A percentile compares a stretch with the other conserved stretches of the same genome.
Conservation (phyloP, 2,888 invertebrate species). For the Hyposoter dolosus region DNA sequence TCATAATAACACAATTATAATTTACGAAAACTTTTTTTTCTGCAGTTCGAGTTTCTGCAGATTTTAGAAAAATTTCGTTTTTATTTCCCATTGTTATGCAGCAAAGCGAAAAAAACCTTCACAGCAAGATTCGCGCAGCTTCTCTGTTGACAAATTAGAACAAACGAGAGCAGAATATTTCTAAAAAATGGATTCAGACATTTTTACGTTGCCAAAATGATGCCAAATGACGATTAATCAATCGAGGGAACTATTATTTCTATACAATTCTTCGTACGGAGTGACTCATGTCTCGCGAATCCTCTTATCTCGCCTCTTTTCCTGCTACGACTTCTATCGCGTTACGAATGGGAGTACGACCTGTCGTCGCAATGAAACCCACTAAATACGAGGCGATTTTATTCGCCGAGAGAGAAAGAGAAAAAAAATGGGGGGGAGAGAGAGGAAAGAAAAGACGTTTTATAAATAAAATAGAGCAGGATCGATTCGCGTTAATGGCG, state of each 20-base stretch:
- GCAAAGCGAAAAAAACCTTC: too few species aligned
- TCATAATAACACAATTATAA: not conserved
- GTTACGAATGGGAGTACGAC: not conserved
- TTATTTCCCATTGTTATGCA: too few species aligned
- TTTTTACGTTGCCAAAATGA: too few species aligned
- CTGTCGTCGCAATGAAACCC: constrained; percentile 29
- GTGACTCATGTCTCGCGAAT: constrained; percentile 53
- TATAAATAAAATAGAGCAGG: not conserved
- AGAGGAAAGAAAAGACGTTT: not conserved
- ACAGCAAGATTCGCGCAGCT: too few species aligned
- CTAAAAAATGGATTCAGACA: too few species aligned
- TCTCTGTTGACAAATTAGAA: too few species aligned
- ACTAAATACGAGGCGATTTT: constrained; percentile 22
- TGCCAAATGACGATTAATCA: not conserved
- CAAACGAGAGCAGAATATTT: too few species aligned
- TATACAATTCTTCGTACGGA: not conserved
- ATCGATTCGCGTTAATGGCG: not conserved
- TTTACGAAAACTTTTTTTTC: not conserved
- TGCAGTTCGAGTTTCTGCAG: too few species aligned
- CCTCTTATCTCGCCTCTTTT: constrained; percentile 56
- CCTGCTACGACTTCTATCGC: constrained; percentile 36
- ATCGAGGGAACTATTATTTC: not conserved
- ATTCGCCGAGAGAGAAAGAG: not conserved
- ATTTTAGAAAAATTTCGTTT: too few species aligned
- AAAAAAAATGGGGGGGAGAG: too few species aligned